Evolutionary conservation across 2,113 vertebrate genomes (phyloP), one percentile per base, ranked within the genome.

Genomic region (Odontesthes bonariensis): DNA sequence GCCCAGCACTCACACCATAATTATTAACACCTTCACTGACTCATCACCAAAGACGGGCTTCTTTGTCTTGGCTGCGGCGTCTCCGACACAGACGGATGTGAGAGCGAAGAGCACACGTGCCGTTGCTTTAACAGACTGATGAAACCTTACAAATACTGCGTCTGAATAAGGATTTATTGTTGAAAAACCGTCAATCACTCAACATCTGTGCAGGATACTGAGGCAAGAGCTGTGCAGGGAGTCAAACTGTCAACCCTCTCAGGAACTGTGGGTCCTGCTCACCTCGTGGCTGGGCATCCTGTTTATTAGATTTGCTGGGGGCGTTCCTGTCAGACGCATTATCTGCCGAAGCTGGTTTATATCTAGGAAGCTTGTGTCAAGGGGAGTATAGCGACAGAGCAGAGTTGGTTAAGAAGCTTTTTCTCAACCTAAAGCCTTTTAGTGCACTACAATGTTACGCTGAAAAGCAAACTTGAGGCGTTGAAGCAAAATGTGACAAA

Each of bases 301-400:
- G 96, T 95, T 99, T 96, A 99, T 98, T 94, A 99, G 96, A 92
- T 97, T 95, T 69, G 96, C 95, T 91, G 98, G 97, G 92, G 97
- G 98, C 49, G 97, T 99, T 95, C 98, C 97, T 90, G 97, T 99
- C 95, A 99, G 96, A 89, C 98, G 97, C 97, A 99, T 98, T 95
- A 99, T 99, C 96, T 99, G 98, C 94, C 99, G 98, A 95, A 99
- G 98, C 94, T 99, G 98, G 96, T 99, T 99, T 98, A 99, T 99
- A 96, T 99, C 98, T 99, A 96, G 92, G 91, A 93, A 92, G 94
- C 95, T 96, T 94, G 71, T 84, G 97, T 98, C 96, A 99, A 99
- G 97, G 97, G 95, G 94, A 93, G 96, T 95, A 95, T 93, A 96
- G 93, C 86, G 92, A 92, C 94, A 86, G 91, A 85, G 89, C 92